Conservation (phyloP, 1,140 invertebrate genomes). For the Drosophila suzukii region DNA sequence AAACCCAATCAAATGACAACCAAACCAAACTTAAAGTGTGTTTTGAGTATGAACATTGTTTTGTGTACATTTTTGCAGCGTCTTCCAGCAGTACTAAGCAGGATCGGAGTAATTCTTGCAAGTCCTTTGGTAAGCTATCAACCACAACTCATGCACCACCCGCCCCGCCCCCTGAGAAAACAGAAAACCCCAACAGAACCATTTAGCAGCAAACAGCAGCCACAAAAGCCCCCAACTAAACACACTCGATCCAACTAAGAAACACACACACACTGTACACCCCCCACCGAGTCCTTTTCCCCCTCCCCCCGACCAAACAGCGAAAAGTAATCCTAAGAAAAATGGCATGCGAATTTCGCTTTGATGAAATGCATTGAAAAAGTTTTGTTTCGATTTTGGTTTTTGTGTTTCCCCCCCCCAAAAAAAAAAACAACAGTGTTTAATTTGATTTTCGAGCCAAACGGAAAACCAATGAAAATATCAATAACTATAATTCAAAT, state of each 20-base stretch:
- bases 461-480: slow-evolving; percentile 41
- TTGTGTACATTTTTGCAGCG: slow-evolving; percentile 90
- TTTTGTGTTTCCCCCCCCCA: slow-evolving; percentile 46
- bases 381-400: slow-evolving; percentile 54
- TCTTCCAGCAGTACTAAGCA: slow-evolving; percentile 95
- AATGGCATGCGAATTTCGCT: slow-evolving; percentile 81
- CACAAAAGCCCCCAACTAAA: slow-evolving; percentile 22
- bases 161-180: slow-evolving; percentile 25
- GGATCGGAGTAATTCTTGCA: slow-evolving; percentile 96
- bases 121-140: slow-evolving; percentile 95
- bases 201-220: slow-evolving; percentile 41
- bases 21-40: slow-evolving; percentile 83
- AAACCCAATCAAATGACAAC: slow-evolving; percentile 52
- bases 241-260: slow-evolving; percentile 20
- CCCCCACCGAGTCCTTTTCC: background rate
- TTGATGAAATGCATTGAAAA: slow-evolving; percentile 64
- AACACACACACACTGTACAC: slow-evolving; percentile 8
- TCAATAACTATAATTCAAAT: slow-evolving; percentile 49
- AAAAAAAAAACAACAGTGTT: slow-evolving; percentile 23
- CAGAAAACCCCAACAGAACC: slow-evolving; percentile 20
- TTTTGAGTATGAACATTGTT: slow-evolving; percentile 85
- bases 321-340: slow-evolving; percentile 58
- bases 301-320: slow-evolving; percentile 25
- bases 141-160: slow-evolving; percentile 75
- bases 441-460: slow-evolving; percentile 36